A percentile compares a stretch with the other conserved stretches of the same genome.
These are phyloP conservation scores for Steinernema feltiae DNA, from an alignment of 1,140 invertebrate species.

Conservation along the genomic window DNA sequence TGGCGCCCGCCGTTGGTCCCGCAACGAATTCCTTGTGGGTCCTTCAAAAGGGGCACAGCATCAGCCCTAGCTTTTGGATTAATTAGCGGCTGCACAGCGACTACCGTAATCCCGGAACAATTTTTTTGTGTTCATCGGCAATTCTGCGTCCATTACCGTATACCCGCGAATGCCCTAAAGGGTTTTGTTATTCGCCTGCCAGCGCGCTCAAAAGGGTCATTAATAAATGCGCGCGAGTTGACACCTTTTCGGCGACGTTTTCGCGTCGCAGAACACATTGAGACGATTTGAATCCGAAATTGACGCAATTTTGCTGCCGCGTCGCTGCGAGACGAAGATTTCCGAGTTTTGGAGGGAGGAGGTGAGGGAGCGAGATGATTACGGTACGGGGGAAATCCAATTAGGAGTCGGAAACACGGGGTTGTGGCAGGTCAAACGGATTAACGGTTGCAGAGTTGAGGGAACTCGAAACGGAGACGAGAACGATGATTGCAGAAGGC, in stretches of 20 bases:
- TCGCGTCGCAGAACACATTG: slow-evolving; percentile 10
- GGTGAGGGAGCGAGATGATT: too few relatives aligned
- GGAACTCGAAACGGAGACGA: too few relatives aligned
- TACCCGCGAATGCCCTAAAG: not conserved
- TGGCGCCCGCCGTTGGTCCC: not conserved
- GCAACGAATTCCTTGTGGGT: not conserved
- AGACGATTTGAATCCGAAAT: slow-evolving; percentile 3
- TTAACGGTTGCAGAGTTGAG: too few relatives aligned
- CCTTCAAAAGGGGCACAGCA: not conserved
- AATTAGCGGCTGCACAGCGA: too few relatives aligned
- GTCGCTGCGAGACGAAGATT: not conserved
- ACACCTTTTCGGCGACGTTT: slow-evolving; percentile 13
- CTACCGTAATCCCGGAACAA: too few relatives aligned
- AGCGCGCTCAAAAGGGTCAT: not conserved
- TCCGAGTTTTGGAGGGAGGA: not conserved
- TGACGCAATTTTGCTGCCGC: not conserved
- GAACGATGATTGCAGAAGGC: too few relatives aligned
- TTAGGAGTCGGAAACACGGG: too few relatives aligned
- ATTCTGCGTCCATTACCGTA: slow-evolving; percentile 9
- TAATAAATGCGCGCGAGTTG: slow-evolving; percentile 5
- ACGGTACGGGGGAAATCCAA: too few relatives aligned
- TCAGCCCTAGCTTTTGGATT: too few relatives aligned
- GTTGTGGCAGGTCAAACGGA: too few relatives aligned
- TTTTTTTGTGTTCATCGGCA: too few relatives aligned
- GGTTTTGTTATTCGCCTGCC: slow-evolving; percentile 9